These are phyloP conservation scores for Pelagia noctiluca DNA, from an alignment of 30 jellyfish, hydroid and myxozoan species.

Conservation along the genomic window DNA sequence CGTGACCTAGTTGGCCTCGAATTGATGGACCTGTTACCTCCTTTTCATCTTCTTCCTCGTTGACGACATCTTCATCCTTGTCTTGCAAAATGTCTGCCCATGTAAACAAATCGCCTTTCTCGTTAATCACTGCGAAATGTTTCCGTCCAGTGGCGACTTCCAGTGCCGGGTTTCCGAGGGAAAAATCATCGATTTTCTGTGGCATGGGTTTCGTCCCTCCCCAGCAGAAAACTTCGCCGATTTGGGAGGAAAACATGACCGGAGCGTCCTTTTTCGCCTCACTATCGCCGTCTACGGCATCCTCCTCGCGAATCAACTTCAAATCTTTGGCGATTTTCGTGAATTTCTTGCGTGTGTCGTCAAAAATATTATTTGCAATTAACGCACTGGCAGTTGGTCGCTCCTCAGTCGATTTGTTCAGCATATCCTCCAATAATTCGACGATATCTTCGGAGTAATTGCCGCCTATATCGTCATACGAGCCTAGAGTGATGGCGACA, in stretches of 20 bases:
- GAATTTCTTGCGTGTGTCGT: slow-evolving; percentile 47
- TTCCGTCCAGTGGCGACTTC: slow-evolving; percentile 94
- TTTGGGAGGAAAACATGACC: slow-evolving; percentile 72
- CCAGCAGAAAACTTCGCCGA: slow-evolving; percentile 94
- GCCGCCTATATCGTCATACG: slow-evolving; percentile 64
- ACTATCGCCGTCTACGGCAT: slow-evolving; percentile 37
- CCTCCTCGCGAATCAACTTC: slow-evolving; percentile 41
- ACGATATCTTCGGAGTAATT: slow-evolving; percentile 74
- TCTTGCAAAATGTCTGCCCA: slow-evolving; percentile 94
- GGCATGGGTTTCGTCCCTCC: slow-evolving; percentile 98
- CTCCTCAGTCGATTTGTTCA: slow-evolving; percentile 50
- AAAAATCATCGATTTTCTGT: slow-evolving; percentile 80
- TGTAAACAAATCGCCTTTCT: slow-evolving; percentile 86
- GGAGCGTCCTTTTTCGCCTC: slow-evolving; percentile 48
- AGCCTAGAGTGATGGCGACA: slow-evolving; percentile 52
- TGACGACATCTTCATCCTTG: slow-evolving; percentile 48
- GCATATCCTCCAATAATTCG: slow-evolving; percentile 54
- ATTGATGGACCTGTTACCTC: slow-evolving; percentile 62
- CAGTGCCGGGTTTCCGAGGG: slow-evolving; percentile 78
- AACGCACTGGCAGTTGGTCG: slow-evolving; percentile 74
- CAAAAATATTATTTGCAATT: slow-evolving; percentile 37
- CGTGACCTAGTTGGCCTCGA: slow-evolving; percentile 89
- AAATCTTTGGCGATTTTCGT: slow-evolving; percentile 43
- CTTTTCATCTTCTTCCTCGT: slow-evolving; percentile 12
- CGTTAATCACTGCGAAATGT: slow-evolving; percentile 93